phyloP scores from a whole-genome alignment of 92 coral and sea anemone species.

The Epizoanthus scotinus region DNA sequence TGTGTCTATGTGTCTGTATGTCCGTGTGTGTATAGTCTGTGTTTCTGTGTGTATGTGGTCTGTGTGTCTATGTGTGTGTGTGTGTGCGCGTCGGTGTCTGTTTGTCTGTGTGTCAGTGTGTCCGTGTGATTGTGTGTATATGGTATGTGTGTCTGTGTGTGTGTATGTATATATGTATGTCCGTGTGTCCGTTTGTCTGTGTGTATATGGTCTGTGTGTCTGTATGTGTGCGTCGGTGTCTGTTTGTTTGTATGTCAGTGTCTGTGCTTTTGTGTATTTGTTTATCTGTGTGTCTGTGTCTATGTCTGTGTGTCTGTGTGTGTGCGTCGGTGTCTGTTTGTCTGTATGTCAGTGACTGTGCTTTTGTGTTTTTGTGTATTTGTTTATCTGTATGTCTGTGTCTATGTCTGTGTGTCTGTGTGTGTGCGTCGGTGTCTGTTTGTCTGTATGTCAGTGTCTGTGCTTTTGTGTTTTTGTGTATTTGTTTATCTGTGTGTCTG shows the following conservation, averaged over 20 bases:
- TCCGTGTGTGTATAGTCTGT: too few relatives aligned
- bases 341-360: not conserved
- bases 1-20: too few relatives aligned
- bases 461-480: not conserved
- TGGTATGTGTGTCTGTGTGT: not conserved
- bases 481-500: too few relatives aligned
- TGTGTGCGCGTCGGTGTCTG: too few relatives aligned
- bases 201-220: not conserved
- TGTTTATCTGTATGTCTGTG: not conserved
- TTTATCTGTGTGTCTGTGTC: not conserved
- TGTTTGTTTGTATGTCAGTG: not conserved
- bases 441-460: too few relatives aligned
- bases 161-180: not conserved
- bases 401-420: not conserved
- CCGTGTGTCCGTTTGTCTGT: not conserved
- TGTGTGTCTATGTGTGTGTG: too few relatives aligned
- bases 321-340: not conserved
- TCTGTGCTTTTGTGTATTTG: not conserved
- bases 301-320: not conserved
- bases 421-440: not conserved
- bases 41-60: too few relatives aligned
- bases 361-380: not conserved
- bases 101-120: not conserved
- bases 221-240: not conserved
- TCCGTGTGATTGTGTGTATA: not conserved